phyloP scores from a whole-genome alignment of 2,113 vertebrate species.

The Elephas maximus region DNA sequence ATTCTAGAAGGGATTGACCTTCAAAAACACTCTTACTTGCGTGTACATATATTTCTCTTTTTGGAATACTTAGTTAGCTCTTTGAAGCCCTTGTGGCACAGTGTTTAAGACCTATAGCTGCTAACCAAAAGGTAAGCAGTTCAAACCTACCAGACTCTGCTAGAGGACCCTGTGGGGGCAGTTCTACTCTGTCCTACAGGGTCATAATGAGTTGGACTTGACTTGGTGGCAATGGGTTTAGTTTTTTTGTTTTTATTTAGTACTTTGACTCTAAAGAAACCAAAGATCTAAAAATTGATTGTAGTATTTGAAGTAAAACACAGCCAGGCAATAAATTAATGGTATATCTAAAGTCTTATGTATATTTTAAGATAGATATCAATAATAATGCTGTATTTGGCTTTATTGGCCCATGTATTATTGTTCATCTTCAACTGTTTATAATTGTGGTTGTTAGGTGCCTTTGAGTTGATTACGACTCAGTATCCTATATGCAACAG shows the following conservation, averaged over 20 bases:
- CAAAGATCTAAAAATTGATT: conserved; percentile 32
- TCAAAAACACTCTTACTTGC: neutral
- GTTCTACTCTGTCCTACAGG: too few species aligned
- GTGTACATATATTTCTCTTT: neutral
- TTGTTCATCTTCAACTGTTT: conserved; percentile 35
- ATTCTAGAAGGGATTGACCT: neutral
- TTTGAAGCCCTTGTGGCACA: neutral
- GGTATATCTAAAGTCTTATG: conserved; percentile 19
- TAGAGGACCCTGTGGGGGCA: too few species aligned
- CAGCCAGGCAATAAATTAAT: conserved; percentile 38
- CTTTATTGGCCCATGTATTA: neutral
- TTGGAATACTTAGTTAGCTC: neutral
- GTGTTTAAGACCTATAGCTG: too few species aligned
- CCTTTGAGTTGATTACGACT: too few species aligned
- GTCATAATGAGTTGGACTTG: too few species aligned
- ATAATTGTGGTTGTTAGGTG: neutral
- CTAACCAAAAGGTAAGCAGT: too few species aligned
- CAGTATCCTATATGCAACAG: too few species aligned
- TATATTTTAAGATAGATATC: conserved; percentile 61
- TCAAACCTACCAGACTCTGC: too few species aligned
- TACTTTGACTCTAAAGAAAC: neutral
- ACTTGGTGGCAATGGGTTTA: too few species aligned
- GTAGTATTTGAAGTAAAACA: conserved; percentile 33
- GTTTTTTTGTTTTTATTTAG: neutral
- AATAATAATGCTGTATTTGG: neutral